Conservation (phyloP, 2,888 invertebrate species). For the Criorhina ranunculi region DNA sequence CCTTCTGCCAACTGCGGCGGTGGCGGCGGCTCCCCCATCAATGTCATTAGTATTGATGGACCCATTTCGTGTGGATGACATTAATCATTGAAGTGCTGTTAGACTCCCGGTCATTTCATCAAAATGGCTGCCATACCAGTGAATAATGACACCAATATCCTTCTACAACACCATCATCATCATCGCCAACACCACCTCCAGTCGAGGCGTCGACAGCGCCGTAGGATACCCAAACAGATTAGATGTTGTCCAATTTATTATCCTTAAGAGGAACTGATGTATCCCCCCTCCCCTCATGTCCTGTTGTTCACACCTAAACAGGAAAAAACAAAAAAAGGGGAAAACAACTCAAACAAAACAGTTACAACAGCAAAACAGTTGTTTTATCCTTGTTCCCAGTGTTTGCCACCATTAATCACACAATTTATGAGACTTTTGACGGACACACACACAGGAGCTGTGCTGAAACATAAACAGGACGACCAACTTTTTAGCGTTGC, state of each 20-base stretch:
- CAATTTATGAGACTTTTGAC: constrained; percentile 61
- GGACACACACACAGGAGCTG: constrained; percentile 30
- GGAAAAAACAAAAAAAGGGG: not conserved
- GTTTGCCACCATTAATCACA: constrained; percentile 61
- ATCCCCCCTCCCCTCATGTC: not conserved
- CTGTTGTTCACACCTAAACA: constrained; percentile 1
- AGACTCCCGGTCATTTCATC: constrained; percentile 21
- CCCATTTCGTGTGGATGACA: constrained; percentile 2
- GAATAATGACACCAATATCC: constrained; percentile 50
- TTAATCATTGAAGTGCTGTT: constrained; percentile 32
- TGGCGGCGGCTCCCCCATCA: constrained; percentile 8
- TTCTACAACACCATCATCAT: not conserved
- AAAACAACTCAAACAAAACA: constrained; percentile 2
- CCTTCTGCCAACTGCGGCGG: not conserved
- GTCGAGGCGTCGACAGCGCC: not conserved
- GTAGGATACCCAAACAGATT: constrained; percentile 28
- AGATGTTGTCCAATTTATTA: constrained; percentile 27
- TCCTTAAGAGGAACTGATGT: constrained; percentile 27
- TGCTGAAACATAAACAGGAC: too few species aligned
- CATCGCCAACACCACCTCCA: not conserved
- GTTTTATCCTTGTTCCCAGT: constrained; percentile 43
- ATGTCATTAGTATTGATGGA: constrained; percentile 55
- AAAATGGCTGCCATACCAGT: constrained; percentile 51
- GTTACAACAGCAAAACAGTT: constrained; percentile 1
- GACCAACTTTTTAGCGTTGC: too few species aligned